Percentiles rank a stretch among this genome's conserved stretches.
Conservation (phyloP, 2,888 invertebrate genomes). For the Tyria jacobaeae region DNA sequence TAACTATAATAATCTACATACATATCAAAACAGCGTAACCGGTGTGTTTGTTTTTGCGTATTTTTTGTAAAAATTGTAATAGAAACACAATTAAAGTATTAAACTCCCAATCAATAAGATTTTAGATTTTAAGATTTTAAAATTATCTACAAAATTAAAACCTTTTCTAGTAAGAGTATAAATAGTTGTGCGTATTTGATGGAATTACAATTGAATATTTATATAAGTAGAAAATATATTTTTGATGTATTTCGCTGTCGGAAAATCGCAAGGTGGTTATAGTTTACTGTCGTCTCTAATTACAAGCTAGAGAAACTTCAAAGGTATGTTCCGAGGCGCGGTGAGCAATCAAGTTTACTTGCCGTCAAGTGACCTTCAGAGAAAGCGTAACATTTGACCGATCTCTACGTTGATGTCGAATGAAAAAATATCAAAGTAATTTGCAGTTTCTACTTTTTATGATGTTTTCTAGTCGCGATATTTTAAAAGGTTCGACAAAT, state of each 20-base stretch:
- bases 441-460: conserved; percentile 28
- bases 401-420: conserved; percentile 33
- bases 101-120: too few relatives aligned
- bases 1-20: background rate
- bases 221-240: too few relatives aligned
- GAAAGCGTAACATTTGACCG: conserved; percentile 67
- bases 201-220: too few relatives aligned
- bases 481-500: background rate
- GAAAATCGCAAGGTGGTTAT: conserved; percentile 20
- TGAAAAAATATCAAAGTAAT: conserved; percentile 18
- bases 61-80: background rate
- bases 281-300: conserved; percentile 39
- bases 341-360: conserved; percentile 47
- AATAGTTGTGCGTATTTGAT: too few relatives aligned
- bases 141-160: too few relatives aligned
- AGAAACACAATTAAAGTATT: too few relatives aligned
- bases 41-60: background rate
- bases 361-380: conserved; percentile 63
- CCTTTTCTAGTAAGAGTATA: too few relatives aligned
- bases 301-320: conserved; percentile 50
- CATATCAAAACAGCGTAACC: background rate
- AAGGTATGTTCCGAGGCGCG: conserved; percentile 48
- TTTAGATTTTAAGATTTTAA: too few relatives aligned
- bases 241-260: too few relatives aligned
- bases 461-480: background rate